phyloP scores from a whole-genome alignment of 2,113 vertebrate species.

The Verasper variegatus region DNA sequence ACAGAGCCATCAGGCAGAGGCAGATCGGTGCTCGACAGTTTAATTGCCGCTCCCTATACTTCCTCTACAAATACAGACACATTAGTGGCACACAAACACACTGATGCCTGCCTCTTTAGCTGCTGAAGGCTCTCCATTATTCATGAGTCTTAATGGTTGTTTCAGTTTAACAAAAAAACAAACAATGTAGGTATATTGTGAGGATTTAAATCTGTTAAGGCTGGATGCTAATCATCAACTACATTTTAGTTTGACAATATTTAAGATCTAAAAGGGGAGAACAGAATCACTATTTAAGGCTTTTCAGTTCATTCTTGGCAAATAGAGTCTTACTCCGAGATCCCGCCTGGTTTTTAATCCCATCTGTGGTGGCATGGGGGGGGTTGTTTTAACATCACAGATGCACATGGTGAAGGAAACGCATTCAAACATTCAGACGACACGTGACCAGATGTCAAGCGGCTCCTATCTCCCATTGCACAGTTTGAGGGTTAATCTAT shows the following conservation, averaged over 20 bases:
- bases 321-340: conserved; percentile 12
- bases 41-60: conserved; percentile 18
- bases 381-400: conserved; percentile 52
- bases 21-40: conserved; percentile 17
- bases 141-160: conserved; percentile 55
- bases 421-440: conserved; percentile 30
- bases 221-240: not conserved
- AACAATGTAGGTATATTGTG: conserved; percentile 29
- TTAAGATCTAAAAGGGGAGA: not conserved
- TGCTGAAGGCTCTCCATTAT: conserved; percentile 56
- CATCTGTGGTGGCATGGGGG: conserved; percentile 42
- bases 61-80: conserved; percentile 17
- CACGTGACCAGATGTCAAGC: conserved; percentile 49
- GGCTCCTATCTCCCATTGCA: conserved; percentile 5
- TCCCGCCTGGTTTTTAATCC: conserved; percentile 29
- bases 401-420: conserved; percentile 31
- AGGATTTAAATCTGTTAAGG: not conserved
- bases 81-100: conserved; percentile 12
- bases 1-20: conserved; percentile 28
- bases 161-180: conserved; percentile 36
- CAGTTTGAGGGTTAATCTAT: conserved; percentile 47
- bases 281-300: not conserved
- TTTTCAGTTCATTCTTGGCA: conserved; percentile 22
- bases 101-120: conserved; percentile 24
- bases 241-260: not conserved